Percentiles rank a stretch among this genome's conserved stretches.
These are phyloP conservation scores for Leptinotarsa rubiginosa DNA, from an alignment of 2,888 invertebrate genomes.

Conservation along the genomic window DNA sequence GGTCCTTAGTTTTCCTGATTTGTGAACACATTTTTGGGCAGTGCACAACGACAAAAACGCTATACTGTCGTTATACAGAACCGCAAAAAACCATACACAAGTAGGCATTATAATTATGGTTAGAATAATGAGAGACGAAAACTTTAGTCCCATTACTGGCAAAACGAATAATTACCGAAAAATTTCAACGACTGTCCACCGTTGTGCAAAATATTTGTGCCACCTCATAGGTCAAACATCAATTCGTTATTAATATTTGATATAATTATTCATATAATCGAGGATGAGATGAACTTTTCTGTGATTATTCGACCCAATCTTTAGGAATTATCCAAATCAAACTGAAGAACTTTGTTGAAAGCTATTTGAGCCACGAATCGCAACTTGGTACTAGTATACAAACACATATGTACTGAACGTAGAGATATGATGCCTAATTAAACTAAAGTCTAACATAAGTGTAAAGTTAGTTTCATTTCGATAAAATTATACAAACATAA, in stretches of 20 bases:
- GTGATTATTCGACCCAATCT: slow-evolving; percentile 31
- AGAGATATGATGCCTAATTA: slow-evolving; percentile 40
- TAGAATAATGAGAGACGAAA: slow-evolving; percentile 35
- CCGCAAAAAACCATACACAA: slow-evolving; percentile 48
- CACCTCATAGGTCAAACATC: neutral
- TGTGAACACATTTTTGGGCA: slow-evolving; percentile 46
- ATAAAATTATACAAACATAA: slow-evolving; percentile 59
- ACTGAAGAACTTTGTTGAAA: slow-evolving; percentile 42
- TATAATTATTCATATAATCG: neutral
- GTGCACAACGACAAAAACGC: slow-evolving; percentile 43
- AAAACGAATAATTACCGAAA: slow-evolving; percentile 29
- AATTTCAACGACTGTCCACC: slow-evolving; percentile 13
- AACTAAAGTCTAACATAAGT: slow-evolving; percentile 53
- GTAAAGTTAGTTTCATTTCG: slow-evolving; percentile 49
- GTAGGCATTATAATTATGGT: slow-evolving; percentile 49
- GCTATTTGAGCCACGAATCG: slow-evolving; percentile 62
- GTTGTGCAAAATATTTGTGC: neutral
- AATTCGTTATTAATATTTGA: slow-evolving; percentile 1
- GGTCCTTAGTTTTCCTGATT: slow-evolving; percentile 57
- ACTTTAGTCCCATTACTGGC: slow-evolving; percentile 9
- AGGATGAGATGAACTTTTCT: slow-evolving; percentile 20
- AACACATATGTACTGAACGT: slow-evolving; percentile 53
- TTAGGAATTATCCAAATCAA: slow-evolving; percentile 21
- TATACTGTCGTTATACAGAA: slow-evolving; percentile 40
- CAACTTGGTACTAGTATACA: slow-evolving; percentile 59